phyloP scores from a whole-genome alignment of 2,113 vertebrate species.

The Pteruthius melanotis region DNA sequence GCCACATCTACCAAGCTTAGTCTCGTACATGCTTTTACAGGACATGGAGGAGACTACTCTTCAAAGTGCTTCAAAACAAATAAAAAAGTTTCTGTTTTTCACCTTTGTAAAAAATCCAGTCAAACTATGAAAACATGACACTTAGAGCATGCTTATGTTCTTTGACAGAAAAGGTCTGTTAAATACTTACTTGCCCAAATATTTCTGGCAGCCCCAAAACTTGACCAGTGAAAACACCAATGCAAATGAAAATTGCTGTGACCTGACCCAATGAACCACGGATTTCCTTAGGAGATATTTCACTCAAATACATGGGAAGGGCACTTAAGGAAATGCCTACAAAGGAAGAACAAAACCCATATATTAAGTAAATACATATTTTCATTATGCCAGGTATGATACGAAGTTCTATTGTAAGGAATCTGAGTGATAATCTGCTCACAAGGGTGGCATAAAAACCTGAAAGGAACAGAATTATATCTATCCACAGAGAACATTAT shows the following conservation, averaged over 20 bases:
- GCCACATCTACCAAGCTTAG: background rate
- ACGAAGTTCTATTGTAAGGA: background rate
- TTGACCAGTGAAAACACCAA: conserved; percentile 89
- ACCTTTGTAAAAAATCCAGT: background rate
- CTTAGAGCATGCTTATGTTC: background rate
- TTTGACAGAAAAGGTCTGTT: background rate
- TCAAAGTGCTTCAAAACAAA: background rate
- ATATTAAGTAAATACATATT: background rate
- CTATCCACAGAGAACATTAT: background rate
- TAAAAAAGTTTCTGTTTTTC: background rate
- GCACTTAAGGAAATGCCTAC: conserved; percentile 88
- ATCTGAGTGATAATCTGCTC: background rate
- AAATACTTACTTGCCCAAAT: conserved; percentile 84
- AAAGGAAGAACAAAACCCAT: background rate
- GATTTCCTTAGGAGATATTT: conserved; percentile 89
- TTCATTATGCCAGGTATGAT: background rate
- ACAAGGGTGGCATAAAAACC: background rate
- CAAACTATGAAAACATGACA: background rate
- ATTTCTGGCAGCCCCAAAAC: conserved; percentile 90
- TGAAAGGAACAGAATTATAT: background rate
- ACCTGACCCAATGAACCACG: conserved; percentile 90
- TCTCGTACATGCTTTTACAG: rapidly evolving
- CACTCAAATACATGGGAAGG: conserved; percentile 92
- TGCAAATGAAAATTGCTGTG: conserved; percentile 91
- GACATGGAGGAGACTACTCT: background rate